A percentile compares a stretch with the other conserved stretches of the same genome.
Evolutionary conservation across 2,888 invertebrate species (phyloP).

Genomic region (Microchrysa polita): DNA sequence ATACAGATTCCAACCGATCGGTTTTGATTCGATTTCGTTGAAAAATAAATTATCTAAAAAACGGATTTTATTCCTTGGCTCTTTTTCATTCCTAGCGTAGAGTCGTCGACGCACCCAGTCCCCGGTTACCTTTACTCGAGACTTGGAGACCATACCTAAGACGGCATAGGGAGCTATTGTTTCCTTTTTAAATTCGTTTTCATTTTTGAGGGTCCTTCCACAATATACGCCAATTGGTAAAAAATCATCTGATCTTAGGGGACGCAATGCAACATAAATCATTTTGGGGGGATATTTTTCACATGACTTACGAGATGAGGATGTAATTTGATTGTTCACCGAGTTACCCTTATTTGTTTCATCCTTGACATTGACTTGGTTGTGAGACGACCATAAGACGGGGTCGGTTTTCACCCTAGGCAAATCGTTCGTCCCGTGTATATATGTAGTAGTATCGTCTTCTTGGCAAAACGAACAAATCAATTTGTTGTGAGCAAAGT

Average conservation of each 20-base stretch:
- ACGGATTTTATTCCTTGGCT: slow-evolving; percentile 22
- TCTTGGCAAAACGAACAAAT: background rate
- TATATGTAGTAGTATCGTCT: background rate
- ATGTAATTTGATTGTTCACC: slow-evolving; percentile 50
- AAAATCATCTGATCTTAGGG: slow-evolving; percentile 44
- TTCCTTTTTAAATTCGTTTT: slow-evolving; percentile 14
- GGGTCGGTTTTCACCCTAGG: slow-evolving; percentile 12
- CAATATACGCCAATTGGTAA: slow-evolving; percentile 15
- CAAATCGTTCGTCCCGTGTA: slow-evolving; percentile 20
- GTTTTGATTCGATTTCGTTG: slow-evolving; percentile 46
- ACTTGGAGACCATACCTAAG: background rate
- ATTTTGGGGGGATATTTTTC: slow-evolving; percentile 48
- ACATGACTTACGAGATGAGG: slow-evolving; percentile 49
- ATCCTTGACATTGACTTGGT: slow-evolving; percentile 35
- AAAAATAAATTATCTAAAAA: slow-evolving; percentile 47
- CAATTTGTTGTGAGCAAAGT: slow-evolving; percentile 14
- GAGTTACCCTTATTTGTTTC: slow-evolving; percentile 47
- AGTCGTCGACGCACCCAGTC: background rate
- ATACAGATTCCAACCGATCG: slow-evolving; percentile 41
- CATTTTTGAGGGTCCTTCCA: background rate
- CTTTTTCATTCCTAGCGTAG: background rate
- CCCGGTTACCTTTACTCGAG: background rate
- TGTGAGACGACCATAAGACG: too few relatives aligned
- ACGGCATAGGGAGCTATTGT: slow-evolving; percentile 17
- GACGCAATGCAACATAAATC: slow-evolving; percentile 46